Evolutionary conservation across 2,113 vertebrate species (phyloP), one percentile per base, ranked within the genome.

Genomic region (Hyla sarda): DNA sequence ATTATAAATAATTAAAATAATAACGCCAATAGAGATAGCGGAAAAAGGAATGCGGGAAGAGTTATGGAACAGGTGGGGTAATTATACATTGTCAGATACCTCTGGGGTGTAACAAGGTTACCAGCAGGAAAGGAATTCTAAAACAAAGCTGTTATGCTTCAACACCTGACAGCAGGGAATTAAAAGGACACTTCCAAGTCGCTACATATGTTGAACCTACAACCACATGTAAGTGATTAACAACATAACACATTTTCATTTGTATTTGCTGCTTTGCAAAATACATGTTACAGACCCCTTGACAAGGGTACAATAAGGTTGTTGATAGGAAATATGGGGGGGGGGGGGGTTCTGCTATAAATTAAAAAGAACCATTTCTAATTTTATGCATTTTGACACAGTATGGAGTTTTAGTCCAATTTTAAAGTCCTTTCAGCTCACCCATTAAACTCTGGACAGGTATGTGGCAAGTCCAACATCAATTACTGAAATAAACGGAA

Each of bases 51-150:
- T 60, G 37, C 14, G 62, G 84, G 67, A 56, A 81, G 50, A 81
- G 48, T 48, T 47, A 47, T 23, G 50, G 84, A 86, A 34, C 84
- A 86, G 84, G 77, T 86, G 84, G 84, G 67, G 62, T 86, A 72
- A 86, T 86, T 86, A 86, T 86, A 77, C 84, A 86, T 37, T 86
- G 84, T 86, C 52, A 81, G 76, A 86, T 84, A 86, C 77, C 84
- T 80, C 84, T 69, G 52, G 77, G 84, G 84, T 81, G 65, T 86
- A 86, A 81, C 84, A 86, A 86, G 77, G 84, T 81, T 72, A 80
- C 84, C 79, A 60, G 77, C 77, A 86, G 84, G 84, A 86, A 86
- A 69, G 67, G 52, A 60, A 81, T 73, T 86, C 67, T 80, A 73
- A 81, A 86, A 81, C 84, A 86, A 86, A 86, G 77, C 84, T 86